Conservation (phyloP, 2,888 invertebrate genomes). For the Microctonus aethiopoides region DNA sequence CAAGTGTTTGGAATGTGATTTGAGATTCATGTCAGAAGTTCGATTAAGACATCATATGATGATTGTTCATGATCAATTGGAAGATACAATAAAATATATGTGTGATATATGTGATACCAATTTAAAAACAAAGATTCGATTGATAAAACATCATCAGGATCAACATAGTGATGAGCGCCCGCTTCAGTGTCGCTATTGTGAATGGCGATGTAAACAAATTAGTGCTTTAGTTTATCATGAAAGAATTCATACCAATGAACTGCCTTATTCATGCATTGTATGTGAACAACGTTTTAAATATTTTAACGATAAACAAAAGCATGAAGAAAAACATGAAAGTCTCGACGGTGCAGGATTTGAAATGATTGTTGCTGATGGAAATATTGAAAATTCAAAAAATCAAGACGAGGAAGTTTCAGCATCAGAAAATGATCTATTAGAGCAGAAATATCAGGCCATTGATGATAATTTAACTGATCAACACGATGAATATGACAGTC, state of each 20-base stretch:
- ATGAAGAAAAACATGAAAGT: constrained; percentile 62
- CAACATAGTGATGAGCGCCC: constrained; percentile 64
- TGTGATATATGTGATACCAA: constrained; percentile 64
- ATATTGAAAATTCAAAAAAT: constrained; percentile 47
- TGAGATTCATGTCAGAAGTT: constrained; percentile 61
- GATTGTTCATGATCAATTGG: constrained; percentile 59
- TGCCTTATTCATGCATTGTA: constrained; percentile 63
- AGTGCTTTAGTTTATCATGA: constrained; percentile 65
- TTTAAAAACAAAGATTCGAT: constrained; percentile 63
- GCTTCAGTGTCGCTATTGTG: constrained; percentile 60
- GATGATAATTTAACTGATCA: constrained; percentile 42
- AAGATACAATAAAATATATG: constrained; percentile 59
- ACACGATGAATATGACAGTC: constrained; percentile 35
- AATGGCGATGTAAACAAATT: constrained; percentile 65
- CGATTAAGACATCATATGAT: constrained; percentile 64
- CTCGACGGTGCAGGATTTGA: constrained; percentile 65
- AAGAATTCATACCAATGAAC: constrained; percentile 64
- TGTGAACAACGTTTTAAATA: constrained; percentile 64
- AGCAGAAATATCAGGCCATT: constrained; percentile 38
- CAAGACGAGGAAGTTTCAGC: constrained; percentile 43
- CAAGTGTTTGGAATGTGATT: constrained; percentile 61
- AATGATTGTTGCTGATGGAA: constrained; percentile 59
- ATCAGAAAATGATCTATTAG: constrained; percentile 53
- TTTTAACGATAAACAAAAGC: constrained; percentile 64
- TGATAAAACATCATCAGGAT: constrained; percentile 65